Conservation (phyloP, 2,888 invertebrate species). For the Drosophila prolongata region DNA sequence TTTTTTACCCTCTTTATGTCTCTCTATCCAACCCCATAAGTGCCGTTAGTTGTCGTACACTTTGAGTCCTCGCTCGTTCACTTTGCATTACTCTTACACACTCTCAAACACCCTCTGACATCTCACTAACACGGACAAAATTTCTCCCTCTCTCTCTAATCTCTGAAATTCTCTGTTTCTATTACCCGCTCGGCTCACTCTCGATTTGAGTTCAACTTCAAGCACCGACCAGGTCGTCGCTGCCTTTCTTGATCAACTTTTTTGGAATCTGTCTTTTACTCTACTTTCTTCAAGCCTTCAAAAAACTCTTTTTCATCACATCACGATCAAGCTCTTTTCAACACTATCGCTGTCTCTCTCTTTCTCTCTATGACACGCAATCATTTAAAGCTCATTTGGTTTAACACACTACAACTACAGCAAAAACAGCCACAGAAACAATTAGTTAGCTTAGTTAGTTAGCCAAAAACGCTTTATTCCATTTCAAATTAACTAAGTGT, state of each 20-base stretch:
- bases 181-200: conserved; percentile 6
- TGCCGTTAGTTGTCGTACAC: conserved; percentile 65
- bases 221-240: conserved; percentile 15
- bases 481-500: conserved; percentile 71
- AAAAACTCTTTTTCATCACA: conserved; percentile 13
- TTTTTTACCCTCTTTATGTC: conserved; percentile 12
- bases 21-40: conserved; percentile 25
- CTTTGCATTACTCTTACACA: conserved; percentile 58
- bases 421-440: conserved; percentile 51
- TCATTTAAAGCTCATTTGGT: conserved; percentile 34
- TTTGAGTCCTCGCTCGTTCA: conserved; percentile 60
- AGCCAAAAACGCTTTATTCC: conserved; percentile 61
- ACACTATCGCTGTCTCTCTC: conserved; percentile 19
- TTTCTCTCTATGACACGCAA: conserved; percentile 16
- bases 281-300: background rate
- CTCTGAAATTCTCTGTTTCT: conserved; percentile 19
- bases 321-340: conserved; percentile 1
- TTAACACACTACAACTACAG: conserved; percentile 40
- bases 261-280: conserved; percentile 3
- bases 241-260: conserved; percentile 11
- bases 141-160: conserved; percentile 12
- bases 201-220: conserved; percentile 7
- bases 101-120: conserved; percentile 11
- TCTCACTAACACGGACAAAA: background rate
- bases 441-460: conserved; percentile 63